Base-by-base conservation (phyloP, 2,113 vertebrate genomes). In the Rhinopomastus cyanomelas region DNA sequence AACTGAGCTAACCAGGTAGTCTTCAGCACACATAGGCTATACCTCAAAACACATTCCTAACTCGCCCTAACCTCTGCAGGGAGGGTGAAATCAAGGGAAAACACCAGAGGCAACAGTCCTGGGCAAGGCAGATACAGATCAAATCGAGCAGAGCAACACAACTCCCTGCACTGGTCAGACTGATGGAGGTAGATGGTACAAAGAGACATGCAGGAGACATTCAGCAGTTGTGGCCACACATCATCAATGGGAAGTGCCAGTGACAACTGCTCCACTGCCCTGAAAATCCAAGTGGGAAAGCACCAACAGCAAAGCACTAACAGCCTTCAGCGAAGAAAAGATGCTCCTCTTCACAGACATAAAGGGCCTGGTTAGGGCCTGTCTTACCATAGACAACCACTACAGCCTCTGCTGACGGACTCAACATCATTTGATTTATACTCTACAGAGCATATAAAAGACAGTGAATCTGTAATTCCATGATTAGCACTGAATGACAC, bases 401-500 rank as follows among this genome's bases (percentile, higher is more conserved):
- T 14, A 51, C 30, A 44, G 57, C 22, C 51, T 65, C 57, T 29
- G 30, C 1, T 1, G 0, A 67, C 16, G 23, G 23, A 57, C 16
- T 30, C 26, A 51, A 73, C 48, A 84, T 32, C 20, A 51, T 69
- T 61, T 64, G 42, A 60, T 77, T 81, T 66, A 60, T 49, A 44
- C 44, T 42, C 75, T 51, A 22, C 13, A 34, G 34, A 56, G 39
- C 49, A 48, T 64, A 90, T 18, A 62, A 78, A 77, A 88, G 68
- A 72, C 19, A 65, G 84, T 30, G 74, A 69, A 94, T 76, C 81
- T 66, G 69, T 88, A 95, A 95, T 92, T 89, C 94, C 64, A 48
- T 66, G 89, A 94, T 94, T 93, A 92, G 67, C 68, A 79, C 91
- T 46, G 84, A 89, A 85, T 64, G 85, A 76, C 82, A 89, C 61